These are phyloP conservation scores for Phocoena phocoena DNA, from an alignment of 2,113 vertebrate species.

Conservation along the genomic window DNA sequence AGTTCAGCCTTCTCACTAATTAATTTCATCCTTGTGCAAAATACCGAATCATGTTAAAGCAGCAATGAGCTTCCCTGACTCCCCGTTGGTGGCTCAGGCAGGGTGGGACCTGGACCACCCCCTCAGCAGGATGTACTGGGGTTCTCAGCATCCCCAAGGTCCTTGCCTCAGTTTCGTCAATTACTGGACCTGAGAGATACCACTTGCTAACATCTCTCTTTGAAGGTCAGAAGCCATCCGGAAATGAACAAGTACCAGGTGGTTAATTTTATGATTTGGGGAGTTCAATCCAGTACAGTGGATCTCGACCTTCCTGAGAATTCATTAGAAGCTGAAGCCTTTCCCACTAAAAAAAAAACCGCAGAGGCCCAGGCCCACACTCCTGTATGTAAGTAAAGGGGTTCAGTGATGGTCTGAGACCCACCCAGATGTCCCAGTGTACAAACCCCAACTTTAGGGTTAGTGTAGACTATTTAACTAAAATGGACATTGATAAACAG, in stretches of 20 bases:
- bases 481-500: neutral
- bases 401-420: neutral
- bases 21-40: neutral
- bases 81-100: neutral
- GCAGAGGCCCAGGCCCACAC: neutral
- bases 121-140: neutral
- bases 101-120: rapidly evolving
- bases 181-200: neutral
- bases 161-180: neutral
- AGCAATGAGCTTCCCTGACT: neutral
- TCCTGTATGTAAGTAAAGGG: neutral
- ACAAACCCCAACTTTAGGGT: neutral
- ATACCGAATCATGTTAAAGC: neutral
- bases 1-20: neutral
- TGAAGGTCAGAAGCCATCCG: neutral
- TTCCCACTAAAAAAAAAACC: neutral
- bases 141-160: neutral
- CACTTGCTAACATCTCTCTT: neutral
- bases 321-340: neutral
- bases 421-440: neutral
- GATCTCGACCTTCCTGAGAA: neutral
- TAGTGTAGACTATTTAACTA: neutral
- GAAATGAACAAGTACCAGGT: neutral
- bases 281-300: neutral
- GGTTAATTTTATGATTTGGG: neutral